phyloP scores from a whole-genome alignment of 2,888 invertebrate genomes.

The Tribolium freemani region DNA sequence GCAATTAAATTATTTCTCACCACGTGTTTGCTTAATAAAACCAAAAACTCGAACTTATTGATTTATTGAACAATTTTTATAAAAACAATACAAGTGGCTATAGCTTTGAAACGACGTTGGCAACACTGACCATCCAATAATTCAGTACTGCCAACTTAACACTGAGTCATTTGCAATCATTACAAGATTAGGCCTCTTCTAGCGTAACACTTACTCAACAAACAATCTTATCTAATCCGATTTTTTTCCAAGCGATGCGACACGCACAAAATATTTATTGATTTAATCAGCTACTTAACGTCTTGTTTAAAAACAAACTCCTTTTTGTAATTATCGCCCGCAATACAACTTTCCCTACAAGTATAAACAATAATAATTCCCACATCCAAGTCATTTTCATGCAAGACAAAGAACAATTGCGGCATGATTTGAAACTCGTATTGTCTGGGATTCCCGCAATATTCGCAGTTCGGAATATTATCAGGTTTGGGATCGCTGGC shows the following conservation, averaged over 20 bases:
- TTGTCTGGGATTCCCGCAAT: slow-evolving; percentile 81
- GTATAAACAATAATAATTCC: slow-evolving; percentile 90
- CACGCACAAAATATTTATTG: slow-evolving; percentile 17
- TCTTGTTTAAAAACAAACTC: slow-evolving; percentile 93
- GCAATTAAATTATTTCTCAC: slow-evolving; percentile 19
- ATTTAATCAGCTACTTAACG: slow-evolving; percentile 54
- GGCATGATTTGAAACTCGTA: slow-evolving; percentile 88
- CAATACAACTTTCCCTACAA: slow-evolving; percentile 82
- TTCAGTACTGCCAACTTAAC: too few species aligned
- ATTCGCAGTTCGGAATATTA: slow-evolving; percentile 79
- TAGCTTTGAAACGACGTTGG: too few species aligned
- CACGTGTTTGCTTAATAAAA: not conserved
- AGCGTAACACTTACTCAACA: not conserved
- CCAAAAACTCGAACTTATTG: too few species aligned
- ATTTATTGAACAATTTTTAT: not conserved
- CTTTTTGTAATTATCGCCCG: slow-evolving; percentile 74
- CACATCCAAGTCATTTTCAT: slow-evolving; percentile 81
- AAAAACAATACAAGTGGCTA: too few species aligned
- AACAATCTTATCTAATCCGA: not conserved
- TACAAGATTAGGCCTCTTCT: not conserved
- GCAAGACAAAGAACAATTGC: slow-evolving; percentile 63
- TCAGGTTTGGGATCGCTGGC: slow-evolving; percentile 72
- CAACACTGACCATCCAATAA: too few species aligned
- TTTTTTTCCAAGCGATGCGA: slow-evolving; percentile 4
- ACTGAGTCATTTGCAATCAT: not conserved